Evolutionary conservation across 2,888 invertebrate species (phyloP).

Genomic region (Thumatha senex): DNA sequence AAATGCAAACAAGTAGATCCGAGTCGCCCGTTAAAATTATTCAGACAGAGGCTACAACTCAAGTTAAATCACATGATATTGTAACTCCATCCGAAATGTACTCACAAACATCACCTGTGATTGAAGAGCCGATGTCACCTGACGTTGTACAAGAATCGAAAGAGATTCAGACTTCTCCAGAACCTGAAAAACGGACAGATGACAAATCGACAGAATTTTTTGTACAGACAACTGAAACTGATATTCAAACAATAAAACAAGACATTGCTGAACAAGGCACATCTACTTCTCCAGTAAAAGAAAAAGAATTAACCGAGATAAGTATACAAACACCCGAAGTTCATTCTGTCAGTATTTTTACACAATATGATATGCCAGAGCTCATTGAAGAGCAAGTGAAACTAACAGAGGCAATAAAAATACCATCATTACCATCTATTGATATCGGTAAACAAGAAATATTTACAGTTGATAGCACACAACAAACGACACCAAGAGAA

Average conservation of each 20-base stretch:
- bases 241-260: slow-evolving; percentile 63
- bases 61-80: slow-evolving; percentile 75
- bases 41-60: slow-evolving; percentile 80
- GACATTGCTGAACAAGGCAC: slow-evolving; percentile 67
- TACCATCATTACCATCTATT: slow-evolving; percentile 21
- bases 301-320: slow-evolving; percentile 56
- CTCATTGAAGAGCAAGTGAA: slow-evolving; percentile 16
- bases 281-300: slow-evolving; percentile 61
- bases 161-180: slow-evolving; percentile 83
- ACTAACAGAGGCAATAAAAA: slow-evolving; percentile 23
- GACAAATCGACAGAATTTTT: slow-evolving; percentile 69
- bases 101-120: slow-evolving; percentile 74
- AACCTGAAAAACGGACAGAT: slow-evolving; percentile 53
- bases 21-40: slow-evolving; percentile 61
- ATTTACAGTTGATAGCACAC: slow-evolving; percentile 50
- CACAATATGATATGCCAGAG: slow-evolving; percentile 69
- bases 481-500: slow-evolving; percentile 49
- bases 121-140: slow-evolving; percentile 49
- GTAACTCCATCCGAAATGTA: slow-evolving; percentile 69
- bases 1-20: slow-evolving; percentile 70
- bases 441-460: slow-evolving; percentile 35
- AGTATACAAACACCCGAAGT: slow-evolving; percentile 71
- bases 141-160: slow-evolving; percentile 74
- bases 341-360: slow-evolving; percentile 58
- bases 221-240: slow-evolving; percentile 65